Evolutionary conservation across 2,797 vertebrate genomes (phyloP), one percentile per base, ranked within the genome.

Genomic region (Spondyliosoma cantharus): DNA sequence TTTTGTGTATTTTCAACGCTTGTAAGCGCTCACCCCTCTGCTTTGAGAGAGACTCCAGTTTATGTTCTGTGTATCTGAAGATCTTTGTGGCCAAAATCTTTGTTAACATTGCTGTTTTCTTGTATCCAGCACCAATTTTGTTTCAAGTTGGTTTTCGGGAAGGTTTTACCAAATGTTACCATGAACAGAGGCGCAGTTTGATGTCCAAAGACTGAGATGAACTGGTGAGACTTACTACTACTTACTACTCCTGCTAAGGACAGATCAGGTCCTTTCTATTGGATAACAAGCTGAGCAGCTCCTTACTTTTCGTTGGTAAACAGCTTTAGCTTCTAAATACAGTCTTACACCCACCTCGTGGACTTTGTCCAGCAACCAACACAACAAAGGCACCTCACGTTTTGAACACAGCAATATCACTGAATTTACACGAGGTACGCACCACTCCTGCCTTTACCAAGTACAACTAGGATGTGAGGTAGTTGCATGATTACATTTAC

Each of bases 301-400:
- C 74, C 75, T 74, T 75, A 17, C 73, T 71, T 79, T 79, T 70
- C 27, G 73, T 72, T 49, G 69, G 66, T 73, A 79, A 86, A 84
- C 32, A 20, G 82, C 82, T 87, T 84, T 87, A 66, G 75, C 54
- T 22, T 87, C 45, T 70, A 81, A 88, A 83, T 81, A 74, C 76
- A 76, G 76, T 69, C 74, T 83, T 72, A 83, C 43, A 54, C 66
- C 25, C 0, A 8, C 43, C 80, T 57, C 0, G 8, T 70, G 78
- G 78, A 87, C 78, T 89, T 78, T 71, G 67, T 22, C 32, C 82
- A 78, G 64, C 16, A 11, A 37, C 17, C 22, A 52, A 76, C 27
- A 56, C 43, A 32, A 49, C 42, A 57, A 66, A 66, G 20, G 57
- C 2, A 59, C 29, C 68, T 78, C 43, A 27, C 1, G 69, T 19